Conservation (phyloP, 2,113 vertebrate genomes). For the Ammospiza nelsoni region DNA sequence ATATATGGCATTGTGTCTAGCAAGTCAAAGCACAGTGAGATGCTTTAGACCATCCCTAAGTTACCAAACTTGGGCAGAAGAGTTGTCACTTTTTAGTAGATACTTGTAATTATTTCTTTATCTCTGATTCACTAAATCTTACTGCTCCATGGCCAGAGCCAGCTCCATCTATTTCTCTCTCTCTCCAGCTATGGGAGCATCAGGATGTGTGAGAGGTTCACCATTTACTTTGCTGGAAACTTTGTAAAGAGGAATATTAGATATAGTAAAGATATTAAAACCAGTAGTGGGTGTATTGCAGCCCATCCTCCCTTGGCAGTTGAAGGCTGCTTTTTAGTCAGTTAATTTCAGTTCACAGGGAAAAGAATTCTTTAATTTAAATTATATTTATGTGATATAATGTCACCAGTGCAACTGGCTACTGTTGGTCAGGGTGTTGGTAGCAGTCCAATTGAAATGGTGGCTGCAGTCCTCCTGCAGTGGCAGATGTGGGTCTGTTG, state of each 20-base stretch:
- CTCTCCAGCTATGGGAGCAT: neutral
- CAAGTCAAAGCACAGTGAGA: neutral
- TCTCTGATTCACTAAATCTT: neutral
- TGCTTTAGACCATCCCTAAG: neutral
- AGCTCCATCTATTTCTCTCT: neutral
- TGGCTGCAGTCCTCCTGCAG: too few species aligned
- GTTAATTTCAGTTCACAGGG: neutral
- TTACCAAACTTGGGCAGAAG: neutral
- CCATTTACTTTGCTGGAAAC: neutral
- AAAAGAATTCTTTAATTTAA: conserved; percentile 10
- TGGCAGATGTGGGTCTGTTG: too few species aligned
- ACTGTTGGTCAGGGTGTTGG: too few species aligned
- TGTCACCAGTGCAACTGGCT: neutral
- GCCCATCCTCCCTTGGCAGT: neutral
- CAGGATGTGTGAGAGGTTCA: neutral
- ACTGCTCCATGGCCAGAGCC: neutral
- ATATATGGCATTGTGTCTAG: neutral
- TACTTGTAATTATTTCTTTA: neutral
- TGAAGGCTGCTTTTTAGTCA: neutral
- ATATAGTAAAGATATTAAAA: neutral
- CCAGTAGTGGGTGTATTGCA: neutral
- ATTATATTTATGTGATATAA: neutral
- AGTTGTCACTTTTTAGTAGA: neutral
- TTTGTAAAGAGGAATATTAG: neutral
- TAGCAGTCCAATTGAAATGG: too few species aligned